Base-by-base conservation (phyloP, 2,888 invertebrate genomes). In the Entomobrya multifasciata region DNA sequence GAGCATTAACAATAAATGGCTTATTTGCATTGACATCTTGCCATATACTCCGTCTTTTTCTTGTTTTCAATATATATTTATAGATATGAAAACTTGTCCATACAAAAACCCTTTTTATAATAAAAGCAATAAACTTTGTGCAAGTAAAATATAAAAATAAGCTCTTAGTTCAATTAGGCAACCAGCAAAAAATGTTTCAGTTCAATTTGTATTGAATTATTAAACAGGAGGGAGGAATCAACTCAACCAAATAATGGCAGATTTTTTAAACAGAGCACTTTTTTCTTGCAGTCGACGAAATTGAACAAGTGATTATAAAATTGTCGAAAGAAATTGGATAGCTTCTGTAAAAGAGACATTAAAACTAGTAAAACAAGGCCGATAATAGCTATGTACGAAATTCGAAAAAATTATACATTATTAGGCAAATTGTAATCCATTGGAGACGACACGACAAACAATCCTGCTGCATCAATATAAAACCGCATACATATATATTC, bases 281-380 rank as follows among this genome's bases (percentile, higher is more conserved):
- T 57, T 57, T 41, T 47, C 22, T 47, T 27, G 72, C 27, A 47
- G 13, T n/a, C 55, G 15, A 55, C 41, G 76, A 57, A 76, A 76
- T 85, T 86, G 80, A 86, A 80, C 86, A 86, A 86, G 86, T 86
- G 86, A 86, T 86, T 86, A 86, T 80, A 80, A 80, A 86, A 86
- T 74, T 86, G 86, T 74, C 86, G 65, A 86, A 15, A 74, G 65
- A 86, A 86, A 86, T 86, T 86, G 79, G 86, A 65, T 72, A 70
- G 65, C 49, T 74, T 47, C 70, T 79, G 80, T 86, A 86, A 86
- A 79, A 86, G 65, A 86, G 86, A 86, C 86, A 86, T 86, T 86
- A 86, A 79, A 80, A 80, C 62, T 36, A 65, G 86, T 74, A 74
- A 74, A 86, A 86, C 86, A 86, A 86, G 86, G 80, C 62, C 78